These are phyloP conservation scores for Caenorhabditis briggsae DNA, from an alignment of 1,140 invertebrate genomes.

Conservation along the genomic window DNA sequence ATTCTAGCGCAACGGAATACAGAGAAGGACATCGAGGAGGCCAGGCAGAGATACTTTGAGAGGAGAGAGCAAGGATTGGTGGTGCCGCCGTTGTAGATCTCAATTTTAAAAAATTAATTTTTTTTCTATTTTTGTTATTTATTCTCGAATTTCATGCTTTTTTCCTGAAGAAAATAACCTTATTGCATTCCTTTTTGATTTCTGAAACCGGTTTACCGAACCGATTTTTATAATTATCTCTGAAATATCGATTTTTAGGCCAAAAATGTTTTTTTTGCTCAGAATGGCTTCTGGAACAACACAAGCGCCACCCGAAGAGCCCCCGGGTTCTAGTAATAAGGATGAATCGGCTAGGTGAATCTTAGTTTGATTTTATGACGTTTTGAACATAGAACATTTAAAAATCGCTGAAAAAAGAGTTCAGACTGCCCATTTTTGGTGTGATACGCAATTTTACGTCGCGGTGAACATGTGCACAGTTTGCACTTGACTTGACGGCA, in stretches of 20 bases:
- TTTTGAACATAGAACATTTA: neutral
- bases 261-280: neutral
- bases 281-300: slow-evolving; percentile 34
- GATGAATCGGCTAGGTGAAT: slow-evolving; percentile 24
- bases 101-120: neutral
- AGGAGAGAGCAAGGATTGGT: slow-evolving; percentile 53
- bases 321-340: slow-evolving; percentile 12
- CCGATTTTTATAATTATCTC: neutral
- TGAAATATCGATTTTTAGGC: no score
- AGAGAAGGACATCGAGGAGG: slow-evolving; percentile 61
- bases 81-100: slow-evolving; percentile 18
- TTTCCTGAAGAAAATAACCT: no score
- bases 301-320: neutral
- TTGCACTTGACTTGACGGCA: no score
- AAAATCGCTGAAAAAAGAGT: neutral
- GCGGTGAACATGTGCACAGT: no score
- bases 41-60: slow-evolving; percentile 63
- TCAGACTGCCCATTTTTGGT: neutral
- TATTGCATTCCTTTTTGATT: no score
- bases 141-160: neutral
- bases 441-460: neutral
- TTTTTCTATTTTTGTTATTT: slow-evolving; percentile 4
- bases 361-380: neutral
- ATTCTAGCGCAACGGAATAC: slow-evolving; percentile 65
- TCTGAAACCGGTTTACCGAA: neutral